Percentiles rank a stretch among this genome's conserved stretches.
Evolutionary conservation across 1,140 invertebrate genomes (phyloP).

Genomic region (Bombus ignitus): DNA sequence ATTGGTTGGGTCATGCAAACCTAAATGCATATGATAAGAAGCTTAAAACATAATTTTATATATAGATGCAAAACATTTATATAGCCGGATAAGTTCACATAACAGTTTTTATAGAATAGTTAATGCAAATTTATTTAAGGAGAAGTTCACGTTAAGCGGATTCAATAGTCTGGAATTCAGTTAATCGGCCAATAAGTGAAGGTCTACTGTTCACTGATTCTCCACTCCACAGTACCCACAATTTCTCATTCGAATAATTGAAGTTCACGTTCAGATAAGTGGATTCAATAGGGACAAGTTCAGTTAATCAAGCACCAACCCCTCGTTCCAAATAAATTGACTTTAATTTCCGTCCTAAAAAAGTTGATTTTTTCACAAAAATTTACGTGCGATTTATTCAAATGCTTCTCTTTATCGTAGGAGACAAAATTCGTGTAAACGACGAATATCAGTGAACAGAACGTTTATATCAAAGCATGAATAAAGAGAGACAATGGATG

Average conservation of each 20-base stretch:
- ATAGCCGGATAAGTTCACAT: neutral
- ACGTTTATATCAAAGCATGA: too few species aligned
- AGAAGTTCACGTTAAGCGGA: too few species aligned
- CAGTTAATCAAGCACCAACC: neutral
- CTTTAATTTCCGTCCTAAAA: too few species aligned
- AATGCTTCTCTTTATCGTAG: too few species aligned
- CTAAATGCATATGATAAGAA: neutral
- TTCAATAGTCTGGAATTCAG: too few species aligned
- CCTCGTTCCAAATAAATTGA: too few species aligned
- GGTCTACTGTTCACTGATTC: neutral
- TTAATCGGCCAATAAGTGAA: too few species aligned
- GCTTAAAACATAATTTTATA: neutral
- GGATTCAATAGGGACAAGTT: neutral
- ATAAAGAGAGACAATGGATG: too few species aligned
- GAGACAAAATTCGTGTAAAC: too few species aligned
- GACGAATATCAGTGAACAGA: too few species aligned
- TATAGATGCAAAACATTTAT: neutral
- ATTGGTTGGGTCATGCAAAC: neutral
- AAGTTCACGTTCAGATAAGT: neutral
- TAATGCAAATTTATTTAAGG: too few species aligned
- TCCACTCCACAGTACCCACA: neutral
- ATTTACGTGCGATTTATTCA: neutral
- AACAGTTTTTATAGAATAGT: too few species aligned
- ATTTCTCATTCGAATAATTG: neutral
- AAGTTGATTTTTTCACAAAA: neutral